These are phyloP conservation scores for Oryzias dopingdopingensis DNA, from an alignment of 2,797 vertebrate species.

Conservation along the genomic window DNA sequence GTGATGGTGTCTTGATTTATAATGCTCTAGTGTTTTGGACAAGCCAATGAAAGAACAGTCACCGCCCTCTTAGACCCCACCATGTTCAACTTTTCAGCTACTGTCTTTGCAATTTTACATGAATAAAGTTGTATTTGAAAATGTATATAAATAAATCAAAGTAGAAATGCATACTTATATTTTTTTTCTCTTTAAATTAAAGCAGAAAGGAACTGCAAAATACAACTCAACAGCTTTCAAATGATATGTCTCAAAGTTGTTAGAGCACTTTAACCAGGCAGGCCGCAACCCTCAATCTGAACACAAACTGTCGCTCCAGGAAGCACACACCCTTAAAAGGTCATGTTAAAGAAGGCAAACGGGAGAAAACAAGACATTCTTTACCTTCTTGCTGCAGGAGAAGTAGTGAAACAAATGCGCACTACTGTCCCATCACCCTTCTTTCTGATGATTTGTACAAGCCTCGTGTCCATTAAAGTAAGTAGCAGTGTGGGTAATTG, in stretches of 20 bases:
- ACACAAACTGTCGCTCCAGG: slow-evolving; percentile 54
- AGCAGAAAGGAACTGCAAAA: no score
- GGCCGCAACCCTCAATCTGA: slow-evolving; percentile 56
- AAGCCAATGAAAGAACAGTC: no score
- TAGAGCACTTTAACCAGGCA: slow-evolving; percentile 49
- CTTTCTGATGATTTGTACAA: slow-evolving; percentile 50
- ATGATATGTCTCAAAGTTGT: slow-evolving; percentile 32
- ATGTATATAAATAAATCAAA: no score
- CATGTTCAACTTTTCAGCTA: no score
- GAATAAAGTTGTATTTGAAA: no score
- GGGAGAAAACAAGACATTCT: slow-evolving; percentile 44
- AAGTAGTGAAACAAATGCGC: slow-evolving; percentile 33
- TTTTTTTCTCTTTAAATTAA: no score
- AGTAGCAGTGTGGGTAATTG: slow-evolving; percentile 57
- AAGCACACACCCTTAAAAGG: slow-evolving; percentile 59
- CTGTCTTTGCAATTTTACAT: no score
- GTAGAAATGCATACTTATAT: no score
- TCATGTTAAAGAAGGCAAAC: slow-evolving; percentile 53
- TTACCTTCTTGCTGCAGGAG: slow-evolving; percentile 45
- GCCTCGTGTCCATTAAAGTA: slow-evolving; percentile 54
- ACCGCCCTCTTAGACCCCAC: no score
- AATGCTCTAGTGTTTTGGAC: no score
- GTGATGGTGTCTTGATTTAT: no score
- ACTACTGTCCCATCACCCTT: slow-evolving; percentile 39
- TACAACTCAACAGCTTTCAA: not conserved